Evolutionary conservation across 2,888 invertebrate species (phyloP).

Genomic region (Rhorus exstirpatorius): DNA sequence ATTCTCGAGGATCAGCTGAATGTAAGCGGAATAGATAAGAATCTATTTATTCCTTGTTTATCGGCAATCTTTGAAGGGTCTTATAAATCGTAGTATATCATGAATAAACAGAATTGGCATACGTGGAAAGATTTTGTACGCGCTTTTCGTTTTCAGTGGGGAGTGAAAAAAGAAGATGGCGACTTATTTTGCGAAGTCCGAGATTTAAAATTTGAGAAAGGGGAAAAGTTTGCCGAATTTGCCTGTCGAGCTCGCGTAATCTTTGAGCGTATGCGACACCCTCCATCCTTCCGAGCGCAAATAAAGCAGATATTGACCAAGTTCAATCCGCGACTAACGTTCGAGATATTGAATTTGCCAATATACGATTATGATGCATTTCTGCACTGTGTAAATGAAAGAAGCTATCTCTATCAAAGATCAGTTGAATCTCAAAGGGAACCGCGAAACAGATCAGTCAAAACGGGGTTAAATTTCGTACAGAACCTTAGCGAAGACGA

Average conservation of each 20-base stretch:
- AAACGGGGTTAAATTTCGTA: slow-evolving; percentile 11
- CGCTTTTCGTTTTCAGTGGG: slow-evolving; percentile 63
- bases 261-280: slow-evolving; percentile 61
- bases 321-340: slow-evolving; percentile 57
- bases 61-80: slow-evolving; percentile 37
- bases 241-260: slow-evolving; percentile 56
- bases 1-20: slow-evolving; percentile 54
- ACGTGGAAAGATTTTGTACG: slow-evolving; percentile 59
- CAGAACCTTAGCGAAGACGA: slow-evolving; percentile 21
- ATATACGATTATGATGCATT: slow-evolving; percentile 34
- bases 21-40: slow-evolving; percentile 50
- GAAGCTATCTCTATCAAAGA: slow-evolving; percentile 51
- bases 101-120: slow-evolving; percentile 49
- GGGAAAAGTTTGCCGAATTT: slow-evolving; percentile 61
- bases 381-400: slow-evolving; percentile 55
- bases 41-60: slow-evolving; percentile 59
- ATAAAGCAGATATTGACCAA: slow-evolving; percentile 59
- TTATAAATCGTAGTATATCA: slow-evolving; percentile 11
- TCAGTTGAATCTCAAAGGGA: slow-evolving; percentile 29
- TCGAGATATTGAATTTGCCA: slow-evolving; percentile 43
- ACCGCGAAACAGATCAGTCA: slow-evolving; percentile 13
- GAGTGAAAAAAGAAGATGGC: slow-evolving; percentile 51
- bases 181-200: slow-evolving; percentile 49
- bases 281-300: slow-evolving; percentile 55
- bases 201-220: slow-evolving; percentile 52